Conservation (phyloP, 2,113 vertebrate species). For the Fulmarus glacialis region DNA sequence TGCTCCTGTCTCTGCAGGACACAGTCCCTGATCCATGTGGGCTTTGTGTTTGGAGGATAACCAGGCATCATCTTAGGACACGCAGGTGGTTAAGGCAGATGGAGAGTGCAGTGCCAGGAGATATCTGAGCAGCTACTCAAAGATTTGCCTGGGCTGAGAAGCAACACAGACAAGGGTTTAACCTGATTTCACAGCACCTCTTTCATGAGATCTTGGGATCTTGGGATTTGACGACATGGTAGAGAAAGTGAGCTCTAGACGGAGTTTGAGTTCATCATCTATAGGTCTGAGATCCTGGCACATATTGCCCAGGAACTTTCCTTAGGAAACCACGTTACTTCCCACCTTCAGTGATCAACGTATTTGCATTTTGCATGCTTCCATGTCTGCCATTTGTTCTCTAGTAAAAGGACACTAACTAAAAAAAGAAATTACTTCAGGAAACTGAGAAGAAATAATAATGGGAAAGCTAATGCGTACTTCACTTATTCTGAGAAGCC, state of each 20-base stretch:
- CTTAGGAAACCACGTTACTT: not conserved
- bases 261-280: not conserved
- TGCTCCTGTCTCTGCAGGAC: not conserved
- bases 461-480: not conserved
- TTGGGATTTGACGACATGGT: too few species aligned
- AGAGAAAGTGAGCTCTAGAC: not conserved
- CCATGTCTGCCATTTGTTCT: not conserved
- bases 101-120: not conserved
- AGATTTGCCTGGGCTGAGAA: not conserved
- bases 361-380: not conserved
- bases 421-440: not conserved
- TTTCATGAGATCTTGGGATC: not conserved
- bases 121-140: not conserved
- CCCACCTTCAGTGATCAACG: not conserved
- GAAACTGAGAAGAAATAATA: not conserved
- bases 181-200: not conserved
- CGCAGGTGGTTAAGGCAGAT: not conserved
- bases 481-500: not conserved
- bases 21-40: too few species aligned
- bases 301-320: accelerated
- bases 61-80: not conserved
- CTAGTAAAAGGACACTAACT: not conserved
- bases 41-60: not conserved
- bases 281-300: not conserved
- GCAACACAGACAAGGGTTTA: not conserved